A percentile compares a stretch with the other conserved stretches of the same genome.
Evolutionary conservation across 2,888 invertebrate species (phyloP).

Genomic region (Sylvicola cinctus): DNA sequence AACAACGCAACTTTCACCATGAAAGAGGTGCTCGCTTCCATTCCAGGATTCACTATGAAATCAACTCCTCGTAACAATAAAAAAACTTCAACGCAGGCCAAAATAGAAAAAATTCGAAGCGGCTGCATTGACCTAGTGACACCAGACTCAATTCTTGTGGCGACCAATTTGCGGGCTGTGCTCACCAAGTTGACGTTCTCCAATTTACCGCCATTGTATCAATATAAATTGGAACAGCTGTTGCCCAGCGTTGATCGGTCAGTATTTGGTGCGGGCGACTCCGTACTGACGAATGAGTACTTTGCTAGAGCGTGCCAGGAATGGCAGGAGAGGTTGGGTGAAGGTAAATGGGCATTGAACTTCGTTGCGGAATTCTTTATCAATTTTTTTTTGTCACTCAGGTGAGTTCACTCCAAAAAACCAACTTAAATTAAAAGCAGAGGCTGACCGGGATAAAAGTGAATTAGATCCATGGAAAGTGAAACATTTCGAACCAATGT

Average conservation of each 20-base stretch:
- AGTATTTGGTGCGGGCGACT: slow-evolving; percentile 22
- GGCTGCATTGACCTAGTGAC: slow-evolving; percentile 90
- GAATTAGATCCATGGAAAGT: slow-evolving; percentile 94
- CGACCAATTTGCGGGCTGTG: slow-evolving; percentile 73
- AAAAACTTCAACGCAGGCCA: slow-evolving; percentile 76
- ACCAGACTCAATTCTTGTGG: slow-evolving; percentile 84
- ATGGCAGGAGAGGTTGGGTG: slow-evolving; percentile 80
- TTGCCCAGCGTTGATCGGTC: slow-evolving; percentile 78
- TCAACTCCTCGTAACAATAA: slow-evolving; percentile 55
- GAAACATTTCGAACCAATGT: slow-evolving; percentile 89
- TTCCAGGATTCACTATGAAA: slow-evolving; percentile 73
- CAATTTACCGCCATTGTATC: slow-evolving; percentile 67
- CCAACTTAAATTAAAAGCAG: slow-evolving; percentile 77
- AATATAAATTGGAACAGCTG: slow-evolving; percentile 78
- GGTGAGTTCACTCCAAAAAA: slow-evolving; percentile 94
- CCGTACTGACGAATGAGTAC: slow-evolving; percentile 91
- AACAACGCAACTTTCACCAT: no score
- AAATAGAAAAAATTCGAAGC: slow-evolving; percentile 79
- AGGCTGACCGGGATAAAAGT: slow-evolving; percentile 81
- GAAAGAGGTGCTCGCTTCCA: slow-evolving; percentile 71
- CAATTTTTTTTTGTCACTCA: no score
- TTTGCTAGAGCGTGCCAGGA: slow-evolving; percentile 90
- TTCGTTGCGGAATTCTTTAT: no score
- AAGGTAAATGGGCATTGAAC: slow-evolving; percentile 80
- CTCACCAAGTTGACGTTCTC: slow-evolving; percentile 86